Evolutionary conservation across 1,140 invertebrate species (phyloP).

Genomic region (Hyphantria cunea): DNA sequence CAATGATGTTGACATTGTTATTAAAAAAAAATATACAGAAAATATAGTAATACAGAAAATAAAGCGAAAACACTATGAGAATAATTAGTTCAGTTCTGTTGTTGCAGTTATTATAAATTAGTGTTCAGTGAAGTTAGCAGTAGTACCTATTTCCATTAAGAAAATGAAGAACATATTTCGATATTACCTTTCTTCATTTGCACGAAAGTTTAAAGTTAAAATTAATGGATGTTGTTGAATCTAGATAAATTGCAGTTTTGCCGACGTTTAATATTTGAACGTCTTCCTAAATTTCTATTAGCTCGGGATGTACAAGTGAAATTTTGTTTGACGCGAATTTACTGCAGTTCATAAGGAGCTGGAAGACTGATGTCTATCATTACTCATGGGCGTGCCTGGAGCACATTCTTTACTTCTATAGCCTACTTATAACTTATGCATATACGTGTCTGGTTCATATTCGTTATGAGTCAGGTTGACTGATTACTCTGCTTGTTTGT

Average conservation of each 20-base stretch:
- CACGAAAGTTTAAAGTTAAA: not conserved
- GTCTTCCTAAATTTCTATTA: constrained; percentile 32
- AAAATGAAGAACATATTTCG: not conserved
- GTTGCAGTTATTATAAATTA: too few relatives aligned
- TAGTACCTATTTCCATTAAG: not conserved
- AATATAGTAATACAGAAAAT: too few relatives aligned
- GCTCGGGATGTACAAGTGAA: constrained; percentile 45
- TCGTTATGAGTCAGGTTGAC: constrained; percentile 50
- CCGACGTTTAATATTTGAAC: constrained; percentile 32
- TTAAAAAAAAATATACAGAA: too few relatives aligned
- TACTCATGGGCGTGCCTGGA: constrained; percentile 61
- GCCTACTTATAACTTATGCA: constrained; percentile 46
- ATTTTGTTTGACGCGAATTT: constrained; percentile 66
- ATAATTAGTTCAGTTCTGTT: too few relatives aligned
- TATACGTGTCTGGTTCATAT: constrained; percentile 54
- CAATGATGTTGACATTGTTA: too few relatives aligned
- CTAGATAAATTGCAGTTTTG: constrained; percentile 14
- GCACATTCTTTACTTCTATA: constrained; percentile 59
- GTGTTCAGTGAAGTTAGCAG: not conserved
- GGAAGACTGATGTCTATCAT: constrained; percentile 61
- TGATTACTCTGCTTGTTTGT: constrained; percentile 59
- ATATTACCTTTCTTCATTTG: not conserved
- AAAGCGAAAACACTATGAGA: too few relatives aligned
- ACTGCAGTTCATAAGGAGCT: constrained; percentile 66
- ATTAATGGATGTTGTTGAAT: not conserved